Conservation (phyloP, 1,140 invertebrate genomes). For the Nasonia longicornis region DNA sequence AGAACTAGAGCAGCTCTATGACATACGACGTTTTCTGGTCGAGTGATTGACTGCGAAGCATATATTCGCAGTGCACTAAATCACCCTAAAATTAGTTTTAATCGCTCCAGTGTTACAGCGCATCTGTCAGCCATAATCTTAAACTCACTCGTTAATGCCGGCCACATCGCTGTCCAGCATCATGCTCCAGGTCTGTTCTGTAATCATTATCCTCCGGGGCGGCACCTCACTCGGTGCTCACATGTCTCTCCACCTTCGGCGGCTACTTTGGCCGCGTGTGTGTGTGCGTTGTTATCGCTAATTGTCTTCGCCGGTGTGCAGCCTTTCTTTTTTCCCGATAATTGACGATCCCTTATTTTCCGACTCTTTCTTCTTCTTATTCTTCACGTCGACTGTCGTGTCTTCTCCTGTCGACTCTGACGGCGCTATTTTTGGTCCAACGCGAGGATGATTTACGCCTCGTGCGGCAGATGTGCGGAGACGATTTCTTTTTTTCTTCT, state of each 20-base stretch:
- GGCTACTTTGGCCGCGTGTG: background rate
- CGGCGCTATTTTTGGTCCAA: slow-evolving; percentile 2
- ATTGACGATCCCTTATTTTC: background rate
- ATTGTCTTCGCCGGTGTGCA: background rate
- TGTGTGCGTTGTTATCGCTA: background rate
- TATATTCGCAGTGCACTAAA: no score
- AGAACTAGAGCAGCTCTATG: no score
- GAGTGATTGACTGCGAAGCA: no score
- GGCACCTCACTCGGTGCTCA: slow-evolving; percentile 39
- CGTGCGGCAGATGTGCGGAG: background rate
- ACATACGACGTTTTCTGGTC: no score
- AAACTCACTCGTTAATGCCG: slow-evolving; percentile 66
- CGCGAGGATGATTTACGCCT: background rate
- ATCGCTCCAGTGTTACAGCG: background rate
- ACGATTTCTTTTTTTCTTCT: background rate
- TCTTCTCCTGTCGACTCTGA: background rate
- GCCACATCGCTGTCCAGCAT: slow-evolving; percentile 69
- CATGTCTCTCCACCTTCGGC: slow-evolving; percentile 27
- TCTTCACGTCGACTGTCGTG: background rate
- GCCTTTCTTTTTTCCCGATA: background rate
- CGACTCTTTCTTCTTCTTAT: background rate
- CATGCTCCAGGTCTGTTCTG: slow-evolving; percentile 70
- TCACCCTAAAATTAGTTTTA: background rate
- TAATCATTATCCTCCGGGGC: slow-evolving; percentile 69
- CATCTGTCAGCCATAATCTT: background rate